These are phyloP conservation scores for Rallus limicola DNA, from an alignment of 2,113 vertebrate genomes.

Conservation along the genomic window DNA sequence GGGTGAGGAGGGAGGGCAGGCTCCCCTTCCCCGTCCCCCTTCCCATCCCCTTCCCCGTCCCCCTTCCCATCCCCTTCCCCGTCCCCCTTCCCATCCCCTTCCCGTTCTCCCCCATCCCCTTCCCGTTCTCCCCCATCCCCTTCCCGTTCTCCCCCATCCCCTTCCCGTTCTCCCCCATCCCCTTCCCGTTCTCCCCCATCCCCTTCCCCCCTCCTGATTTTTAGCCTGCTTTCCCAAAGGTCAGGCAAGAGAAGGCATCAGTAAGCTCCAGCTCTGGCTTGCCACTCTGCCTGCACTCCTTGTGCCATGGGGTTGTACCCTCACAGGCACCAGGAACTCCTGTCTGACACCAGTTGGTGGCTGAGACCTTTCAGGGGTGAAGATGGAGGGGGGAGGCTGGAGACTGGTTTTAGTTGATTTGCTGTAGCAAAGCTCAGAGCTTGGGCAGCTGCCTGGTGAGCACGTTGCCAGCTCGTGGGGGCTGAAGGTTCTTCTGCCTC, in stretches of 20 bases:
- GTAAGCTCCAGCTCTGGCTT: not conserved
- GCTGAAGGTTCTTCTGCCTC: not conserved
- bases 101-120: no score
- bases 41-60: rapidly evolving
- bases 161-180: no score
- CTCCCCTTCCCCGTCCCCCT: not conserved
- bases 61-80: no score
- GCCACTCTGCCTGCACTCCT: not conserved
- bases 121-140: no score
- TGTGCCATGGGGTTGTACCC: rapidly evolving
- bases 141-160: no score
- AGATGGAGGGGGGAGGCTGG: not conserved
- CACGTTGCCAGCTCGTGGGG: not conserved
- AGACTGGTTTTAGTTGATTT: not conserved
- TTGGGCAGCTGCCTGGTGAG: no score
- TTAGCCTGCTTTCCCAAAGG: not conserved
- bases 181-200: no score
- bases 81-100: no score
- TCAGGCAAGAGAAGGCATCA: not conserved
- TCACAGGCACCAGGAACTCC: not conserved
- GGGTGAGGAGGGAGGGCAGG: no score
- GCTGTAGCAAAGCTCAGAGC: not conserved
- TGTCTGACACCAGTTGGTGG: rapidly evolving
- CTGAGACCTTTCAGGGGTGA: not conserved
- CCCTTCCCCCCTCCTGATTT: not conserved